phyloP scores from a whole-genome alignment of 2,113 vertebrate species.

The Lepidothrix coronata region DNA sequence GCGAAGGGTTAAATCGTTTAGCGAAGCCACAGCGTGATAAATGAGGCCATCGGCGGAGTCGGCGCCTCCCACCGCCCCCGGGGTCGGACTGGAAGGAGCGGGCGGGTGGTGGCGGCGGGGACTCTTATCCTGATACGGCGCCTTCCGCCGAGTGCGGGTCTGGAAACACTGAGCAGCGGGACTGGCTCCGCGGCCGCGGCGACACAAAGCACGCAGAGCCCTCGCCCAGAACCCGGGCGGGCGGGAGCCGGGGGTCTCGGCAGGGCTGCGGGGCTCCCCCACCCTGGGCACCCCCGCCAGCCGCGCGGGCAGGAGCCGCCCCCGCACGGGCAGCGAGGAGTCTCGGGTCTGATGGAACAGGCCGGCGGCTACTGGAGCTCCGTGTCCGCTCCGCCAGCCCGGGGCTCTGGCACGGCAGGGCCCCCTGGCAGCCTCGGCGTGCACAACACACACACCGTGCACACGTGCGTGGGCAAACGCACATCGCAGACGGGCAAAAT shows the following conservation, averaged over 20 bases:
- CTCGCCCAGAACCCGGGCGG: not conserved
- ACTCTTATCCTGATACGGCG: conserved; percentile 81
- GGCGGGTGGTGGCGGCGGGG: conserved; percentile 41
- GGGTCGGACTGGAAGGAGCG: not conserved
- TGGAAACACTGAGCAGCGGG: conserved; percentile 71
- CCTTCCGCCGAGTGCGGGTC: conserved; percentile 67
- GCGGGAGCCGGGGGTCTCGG: not conserved
- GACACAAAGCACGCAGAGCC: conserved; percentile 65
- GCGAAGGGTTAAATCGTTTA: conserved; percentile 1
- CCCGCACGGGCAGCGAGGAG: not conserved
- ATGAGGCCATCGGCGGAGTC: not conserved
- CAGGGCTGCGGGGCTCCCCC: not conserved
- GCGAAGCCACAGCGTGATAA: not conserved
- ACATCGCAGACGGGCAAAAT: accelerated
- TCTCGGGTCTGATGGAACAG: not conserved
- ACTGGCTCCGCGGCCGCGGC: conserved; percentile 65
- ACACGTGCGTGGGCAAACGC: accelerated
- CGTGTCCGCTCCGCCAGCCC: not conserved
- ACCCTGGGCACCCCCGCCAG: not conserved
- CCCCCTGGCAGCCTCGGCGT: not conserved
- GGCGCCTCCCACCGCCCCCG: conserved; percentile 7
- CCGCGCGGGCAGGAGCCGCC: not conserved
- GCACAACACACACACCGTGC: accelerated
- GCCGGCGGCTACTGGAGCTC: not conserved
- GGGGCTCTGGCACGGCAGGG: not conserved